Conservation (phyloP, 2,888 invertebrate species). For the Eristalinus sepulchralis region DNA sequence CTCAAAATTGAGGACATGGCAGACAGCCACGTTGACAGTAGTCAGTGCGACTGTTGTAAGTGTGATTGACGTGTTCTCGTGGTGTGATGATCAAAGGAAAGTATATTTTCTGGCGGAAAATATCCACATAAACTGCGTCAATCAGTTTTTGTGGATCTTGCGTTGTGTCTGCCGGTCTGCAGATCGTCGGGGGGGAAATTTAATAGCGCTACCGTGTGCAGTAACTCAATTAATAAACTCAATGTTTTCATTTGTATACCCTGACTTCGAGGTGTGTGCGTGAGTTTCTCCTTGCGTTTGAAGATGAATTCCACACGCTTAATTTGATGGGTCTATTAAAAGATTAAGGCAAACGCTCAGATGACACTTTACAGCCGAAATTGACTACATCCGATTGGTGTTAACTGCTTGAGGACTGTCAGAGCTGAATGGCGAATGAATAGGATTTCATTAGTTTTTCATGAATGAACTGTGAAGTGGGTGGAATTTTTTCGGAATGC, state of each 20-base stretch:
- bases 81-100: constrained; percentile 39
- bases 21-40: constrained; percentile 8
- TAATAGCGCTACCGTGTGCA: constrained; percentile 35
- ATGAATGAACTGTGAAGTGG: not conserved
- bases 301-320: constrained; percentile 7
- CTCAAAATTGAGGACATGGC: constrained; percentile 39
- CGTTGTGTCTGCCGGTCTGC: not conserved
- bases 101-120: constrained; percentile 1
- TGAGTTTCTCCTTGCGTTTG: not conserved
- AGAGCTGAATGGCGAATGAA: not conserved
- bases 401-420: not conserved
- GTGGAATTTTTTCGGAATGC: not conserved
- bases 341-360: not conserved
- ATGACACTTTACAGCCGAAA: not conserved
- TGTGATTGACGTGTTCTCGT: constrained; percentile 53
- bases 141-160: constrained; percentile 12
- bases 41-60: constrained; percentile 35
- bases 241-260: not conserved
- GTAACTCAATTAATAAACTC: constrained; percentile 10
- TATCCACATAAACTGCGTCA: constrained; percentile 31
- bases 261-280: not conserved
- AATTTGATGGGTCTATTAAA: not conserved
- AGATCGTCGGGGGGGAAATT: constrained; percentile 16
- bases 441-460: not conserved
- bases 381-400: not conserved